These are phyloP conservation scores for Zeuzera pyrina DNA, from an alignment of 2,888 invertebrate species.

Conservation along the genomic window DNA sequence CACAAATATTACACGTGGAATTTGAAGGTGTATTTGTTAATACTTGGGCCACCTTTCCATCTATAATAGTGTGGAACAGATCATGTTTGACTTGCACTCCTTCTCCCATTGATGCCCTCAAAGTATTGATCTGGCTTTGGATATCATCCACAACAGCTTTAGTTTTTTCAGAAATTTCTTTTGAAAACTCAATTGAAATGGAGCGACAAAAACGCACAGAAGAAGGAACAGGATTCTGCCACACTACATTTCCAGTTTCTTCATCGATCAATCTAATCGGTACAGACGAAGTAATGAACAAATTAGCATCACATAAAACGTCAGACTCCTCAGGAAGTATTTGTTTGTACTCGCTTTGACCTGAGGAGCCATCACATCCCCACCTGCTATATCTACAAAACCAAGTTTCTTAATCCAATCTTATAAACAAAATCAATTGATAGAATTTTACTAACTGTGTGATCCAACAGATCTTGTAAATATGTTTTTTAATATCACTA, in stretches of 20 bases:
- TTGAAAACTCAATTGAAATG: not conserved
- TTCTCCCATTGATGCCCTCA: not conserved
- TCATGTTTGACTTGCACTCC: not conserved
- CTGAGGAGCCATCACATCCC: conserved; percentile 4
- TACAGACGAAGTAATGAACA: not conserved
- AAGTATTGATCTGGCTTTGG: not conserved
- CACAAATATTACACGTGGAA: conserved; percentile 11
- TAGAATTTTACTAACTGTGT: too few species aligned
- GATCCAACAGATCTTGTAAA: not conserved
- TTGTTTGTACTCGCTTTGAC: conserved; percentile 4
- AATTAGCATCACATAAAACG: not conserved
- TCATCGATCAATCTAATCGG: not conserved
- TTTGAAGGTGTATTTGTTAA: conserved; percentile 5
- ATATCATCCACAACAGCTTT: not conserved
- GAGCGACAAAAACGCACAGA: conserved; percentile 1
- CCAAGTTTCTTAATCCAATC: too few species aligned
- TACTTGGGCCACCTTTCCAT: conserved; percentile 1
- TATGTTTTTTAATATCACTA: too few species aligned
- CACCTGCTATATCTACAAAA: conserved; percentile 1
- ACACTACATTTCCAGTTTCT: not conserved
- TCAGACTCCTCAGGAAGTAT: not conserved
- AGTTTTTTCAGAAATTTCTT: not conserved
- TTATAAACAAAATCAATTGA: too few species aligned
- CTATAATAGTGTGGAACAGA: conserved; percentile 2
- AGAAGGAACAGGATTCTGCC: not conserved